phyloP scores from a whole-genome alignment of 2,113 vertebrate species.

The Psittacula cyanocephala region DNA sequence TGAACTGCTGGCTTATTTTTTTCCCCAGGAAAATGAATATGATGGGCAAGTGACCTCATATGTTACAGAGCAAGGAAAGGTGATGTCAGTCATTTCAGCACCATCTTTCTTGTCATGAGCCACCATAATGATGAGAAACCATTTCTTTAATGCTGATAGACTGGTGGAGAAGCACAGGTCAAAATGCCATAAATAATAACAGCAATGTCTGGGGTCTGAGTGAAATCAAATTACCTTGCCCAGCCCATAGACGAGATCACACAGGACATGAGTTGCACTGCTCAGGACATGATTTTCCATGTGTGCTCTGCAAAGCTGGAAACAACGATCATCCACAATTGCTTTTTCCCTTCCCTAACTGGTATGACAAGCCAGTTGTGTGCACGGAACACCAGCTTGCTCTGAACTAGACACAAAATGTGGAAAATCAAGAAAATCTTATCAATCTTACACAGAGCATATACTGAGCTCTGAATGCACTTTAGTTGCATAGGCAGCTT shows the following conservation, averaged over 20 bases:
- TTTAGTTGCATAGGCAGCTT: not conserved
- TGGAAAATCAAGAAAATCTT: not conserved
- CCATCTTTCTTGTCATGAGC: slow-evolving; percentile 19
- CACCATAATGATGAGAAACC: slow-evolving; percentile 58
- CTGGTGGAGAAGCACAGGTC: slow-evolving; percentile 40
- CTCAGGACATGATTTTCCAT: not conserved
- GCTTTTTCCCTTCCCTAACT: not conserved
- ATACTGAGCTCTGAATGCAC: fast-evolving
- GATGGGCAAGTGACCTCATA: not conserved
- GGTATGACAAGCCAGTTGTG: not conserved
- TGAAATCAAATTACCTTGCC: slow-evolving; percentile 56
- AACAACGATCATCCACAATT: fast-evolving
- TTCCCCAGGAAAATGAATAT: not conserved
- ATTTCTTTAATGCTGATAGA: slow-evolving; percentile 70
- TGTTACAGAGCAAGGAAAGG: slow-evolving; percentile 5
- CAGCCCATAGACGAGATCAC: not conserved
- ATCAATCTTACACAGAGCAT: not conserved
- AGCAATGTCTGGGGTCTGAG: slow-evolving; percentile 25
- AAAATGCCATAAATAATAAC: slow-evolving; percentile 60
- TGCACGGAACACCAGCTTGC: fast-evolving
- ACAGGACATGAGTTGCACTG: not conserved
- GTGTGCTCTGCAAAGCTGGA: not conserved
- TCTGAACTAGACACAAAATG: not conserved
- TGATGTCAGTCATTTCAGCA: not conserved
- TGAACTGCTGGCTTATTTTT: not conserved